These are phyloP conservation scores for Drosophila eohydei DNA, from an alignment of 2,888 invertebrate genomes.

Conservation along the genomic window DNA sequence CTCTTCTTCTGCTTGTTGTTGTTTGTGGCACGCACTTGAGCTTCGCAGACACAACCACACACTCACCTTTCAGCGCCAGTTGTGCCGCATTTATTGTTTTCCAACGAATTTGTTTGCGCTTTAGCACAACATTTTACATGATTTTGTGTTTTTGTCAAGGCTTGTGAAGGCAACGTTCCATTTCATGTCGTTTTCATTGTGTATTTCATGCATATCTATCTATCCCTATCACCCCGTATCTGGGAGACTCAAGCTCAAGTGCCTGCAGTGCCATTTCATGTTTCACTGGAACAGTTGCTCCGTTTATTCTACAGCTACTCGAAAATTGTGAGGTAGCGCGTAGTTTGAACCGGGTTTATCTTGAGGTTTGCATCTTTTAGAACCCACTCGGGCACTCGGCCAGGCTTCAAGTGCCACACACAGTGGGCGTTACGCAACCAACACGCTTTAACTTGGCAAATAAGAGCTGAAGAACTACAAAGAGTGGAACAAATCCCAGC, in stretches of 20 bases:
- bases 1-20: conserved; percentile 16
- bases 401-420: conserved; percentile 40
- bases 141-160: conserved; percentile 37
- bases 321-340: conserved; percentile 29
- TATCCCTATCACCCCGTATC: conserved; percentile 38
- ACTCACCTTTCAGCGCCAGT: conserved; percentile 69
- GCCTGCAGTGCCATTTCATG: conserved; percentile 57
- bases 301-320: conserved; percentile 17
- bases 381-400: conserved; percentile 15
- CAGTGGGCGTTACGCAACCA: conserved; percentile 46
- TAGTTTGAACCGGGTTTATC: conserved; percentile 16
- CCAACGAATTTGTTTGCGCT: conserved; percentile 72
- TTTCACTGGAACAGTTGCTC: conserved; percentile 52
- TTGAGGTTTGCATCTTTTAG: conserved; percentile 43
- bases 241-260: conserved; percentile 36
- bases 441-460: conserved; percentile 8
- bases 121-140: conserved; percentile 68
- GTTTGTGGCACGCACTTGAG: conserved; percentile 75
- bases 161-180: conserved; percentile 30
- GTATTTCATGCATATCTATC: conserved; percentile 13
- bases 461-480: not conserved
- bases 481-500: conserved; percentile 1
- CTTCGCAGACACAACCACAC: conserved; percentile 20
- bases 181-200: conserved; percentile 40
- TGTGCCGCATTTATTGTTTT: conserved; percentile 36